Base-by-base conservation (phyloP, 2,113 vertebrate genomes). In the Centrocercus urophasianus region DNA sequence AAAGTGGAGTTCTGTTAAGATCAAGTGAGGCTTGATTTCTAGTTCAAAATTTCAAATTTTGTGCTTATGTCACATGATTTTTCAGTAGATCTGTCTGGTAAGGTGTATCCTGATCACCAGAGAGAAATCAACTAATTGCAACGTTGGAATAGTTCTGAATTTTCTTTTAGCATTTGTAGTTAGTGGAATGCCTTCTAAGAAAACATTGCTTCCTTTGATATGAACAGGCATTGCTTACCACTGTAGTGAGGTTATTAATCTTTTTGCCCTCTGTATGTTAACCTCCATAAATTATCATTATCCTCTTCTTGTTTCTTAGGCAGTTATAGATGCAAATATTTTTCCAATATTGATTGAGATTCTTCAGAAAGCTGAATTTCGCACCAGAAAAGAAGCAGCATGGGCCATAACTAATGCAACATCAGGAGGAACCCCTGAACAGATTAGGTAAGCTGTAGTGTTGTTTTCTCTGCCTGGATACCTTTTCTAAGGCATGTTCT, bases 281-380 rank as follows among this genome's bases (percentile, higher is more conserved):
- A 59, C 57, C 22, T 57, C 63, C 54, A 25, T 22, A 61, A 60
- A 42, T 74, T 5, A 4, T 48, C 2, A 1, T 42, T 60, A 86
- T 32, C 72, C 10, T 36, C 13, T 82, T 91, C 71, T 61, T n/a
- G 45, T 84, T n/a, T 91, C 34, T 61, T 93, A 99, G 99, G 97
- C 98, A 72, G 98, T 99, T 89, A 99, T 98, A 84, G 99, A 99
- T 97, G 98, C 98, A 97, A 98, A 99, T 98, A 99, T 99, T 95
- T 99, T 99, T 96, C 98, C 99, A 73, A 97, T 98, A 85, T 96
- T 99, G 88, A 99, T 99, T 54, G 99, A 99, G 96, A 98, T 99
- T 89, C 98, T 99, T 88, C 99, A 99, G 88, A 99, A 99, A 97
- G 99, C 98, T 47, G 98, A 99, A 96, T 99, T 99, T 94, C 98